Evolutionary conservation across 1,140 invertebrate species (phyloP).

Genomic region (Goniozus legneri): DNA sequence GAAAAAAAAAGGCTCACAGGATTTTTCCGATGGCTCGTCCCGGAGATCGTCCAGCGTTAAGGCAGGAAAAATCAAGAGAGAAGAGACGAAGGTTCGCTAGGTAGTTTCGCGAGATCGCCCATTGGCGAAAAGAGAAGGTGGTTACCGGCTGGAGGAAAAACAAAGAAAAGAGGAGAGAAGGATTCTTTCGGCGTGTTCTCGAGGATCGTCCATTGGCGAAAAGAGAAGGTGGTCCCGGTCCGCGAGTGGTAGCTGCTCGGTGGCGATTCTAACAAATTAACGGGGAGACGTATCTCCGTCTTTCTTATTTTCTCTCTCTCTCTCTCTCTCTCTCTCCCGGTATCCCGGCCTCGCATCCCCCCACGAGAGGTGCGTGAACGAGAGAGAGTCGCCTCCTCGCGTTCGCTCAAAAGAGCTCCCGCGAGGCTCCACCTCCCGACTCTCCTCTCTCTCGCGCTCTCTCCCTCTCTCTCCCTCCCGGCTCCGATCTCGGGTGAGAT

Average conservation of each 20-base stretch:
- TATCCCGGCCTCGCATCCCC: slow-evolving; percentile 9
- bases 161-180: background rate
- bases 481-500: slow-evolving; percentile 37
- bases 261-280: slow-evolving; percentile 51
- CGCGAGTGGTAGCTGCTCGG: slow-evolving; percentile 33
- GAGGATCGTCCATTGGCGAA: slow-evolving; percentile 4
- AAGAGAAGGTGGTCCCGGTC: slow-evolving; percentile 12
- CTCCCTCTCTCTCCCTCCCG: background rate
- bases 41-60: too few species aligned
- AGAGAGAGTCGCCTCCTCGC: slow-evolving; percentile 23
- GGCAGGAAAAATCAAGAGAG: too few species aligned
- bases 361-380: background rate
- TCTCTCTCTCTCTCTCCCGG: background rate
- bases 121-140: too few species aligned
- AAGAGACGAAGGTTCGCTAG: too few species aligned
- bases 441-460: background rate
- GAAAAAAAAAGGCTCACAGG: too few species aligned
- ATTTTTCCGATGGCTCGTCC: too few species aligned
- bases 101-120: too few species aligned
- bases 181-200: too few species aligned
- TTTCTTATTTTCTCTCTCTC: background rate
- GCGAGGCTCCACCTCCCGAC: slow-evolving; percentile 40
- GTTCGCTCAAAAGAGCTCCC: too few species aligned
- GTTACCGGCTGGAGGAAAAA: background rate
- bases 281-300: slow-evolving; percentile 29